Conservation (phyloP, 2,113 vertebrate genomes). For the Lagopus leucura region DNA sequence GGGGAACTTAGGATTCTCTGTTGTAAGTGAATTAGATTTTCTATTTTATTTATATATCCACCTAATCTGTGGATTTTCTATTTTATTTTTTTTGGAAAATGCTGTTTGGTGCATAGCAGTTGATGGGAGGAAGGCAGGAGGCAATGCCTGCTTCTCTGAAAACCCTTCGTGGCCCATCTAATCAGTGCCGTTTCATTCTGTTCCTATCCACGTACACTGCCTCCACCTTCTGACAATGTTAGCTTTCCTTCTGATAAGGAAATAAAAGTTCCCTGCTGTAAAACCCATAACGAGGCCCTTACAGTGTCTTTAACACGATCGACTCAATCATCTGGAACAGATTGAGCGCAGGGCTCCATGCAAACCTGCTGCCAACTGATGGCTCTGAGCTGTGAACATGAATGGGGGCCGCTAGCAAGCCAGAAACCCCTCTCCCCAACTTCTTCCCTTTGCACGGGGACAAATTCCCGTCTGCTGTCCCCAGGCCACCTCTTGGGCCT, state of each 20-base stretch:
- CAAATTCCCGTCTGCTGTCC: not conserved
- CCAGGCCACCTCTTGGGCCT: not conserved
- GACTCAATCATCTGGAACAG: slow-evolving; percentile 2
- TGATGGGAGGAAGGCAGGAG: not conserved
- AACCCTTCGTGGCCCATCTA: not conserved
- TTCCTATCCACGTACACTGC: not conserved
- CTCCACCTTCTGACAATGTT: slow-evolving; percentile 24
- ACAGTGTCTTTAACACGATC: slow-evolving; percentile 29
- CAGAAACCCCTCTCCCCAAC: not conserved
- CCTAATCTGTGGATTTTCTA: not conserved
- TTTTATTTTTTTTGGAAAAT: not conserved
- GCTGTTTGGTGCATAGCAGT: not conserved
- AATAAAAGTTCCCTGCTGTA: slow-evolving; percentile 43
- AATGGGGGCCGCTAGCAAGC: not conserved
- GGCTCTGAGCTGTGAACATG: not conserved
- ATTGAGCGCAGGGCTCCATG: not conserved
- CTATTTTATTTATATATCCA: not conserved
- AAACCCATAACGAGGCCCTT: slow-evolving; percentile 16
- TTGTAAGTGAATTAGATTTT: not conserved
- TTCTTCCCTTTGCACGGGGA: not conserved
- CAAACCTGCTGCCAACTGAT: not conserved
- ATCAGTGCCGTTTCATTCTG: slow-evolving; percentile 15
- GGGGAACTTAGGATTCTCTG: not conserved
- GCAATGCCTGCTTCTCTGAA: not conserved
- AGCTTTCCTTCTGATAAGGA: slow-evolving; percentile 32